phyloP scores from a whole-genome alignment of 2,888 invertebrate species.

The Spodoptera exigua region DNA sequence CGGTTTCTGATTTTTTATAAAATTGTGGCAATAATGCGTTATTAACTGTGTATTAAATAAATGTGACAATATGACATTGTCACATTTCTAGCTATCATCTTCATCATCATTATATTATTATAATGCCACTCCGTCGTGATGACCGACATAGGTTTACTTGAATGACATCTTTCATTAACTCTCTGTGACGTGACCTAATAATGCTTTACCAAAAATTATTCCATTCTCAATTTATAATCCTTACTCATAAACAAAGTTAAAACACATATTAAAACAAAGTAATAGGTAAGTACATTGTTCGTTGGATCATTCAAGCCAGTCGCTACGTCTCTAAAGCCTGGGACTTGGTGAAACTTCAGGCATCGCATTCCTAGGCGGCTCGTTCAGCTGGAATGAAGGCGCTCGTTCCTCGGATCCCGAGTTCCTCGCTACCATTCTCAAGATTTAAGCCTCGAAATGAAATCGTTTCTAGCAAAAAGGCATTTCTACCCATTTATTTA shows the following conservation, averaged over 20 bases:
- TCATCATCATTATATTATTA: no score
- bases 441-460: slow-evolving; percentile 51
- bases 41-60: no score
- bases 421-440: slow-evolving; percentile 34
- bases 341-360: slow-evolving; percentile 44
- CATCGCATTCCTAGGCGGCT: slow-evolving; percentile 56
- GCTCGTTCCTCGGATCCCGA: slow-evolving; percentile 30
- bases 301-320: slow-evolving; percentile 2
- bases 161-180: no score
- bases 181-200: no score
- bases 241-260: neutral
- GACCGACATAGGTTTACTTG: no score
- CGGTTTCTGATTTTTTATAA: no score
- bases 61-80: no score
- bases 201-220: no score
- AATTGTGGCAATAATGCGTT: no score
- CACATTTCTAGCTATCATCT: no score
- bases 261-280: slow-evolving; percentile 16
- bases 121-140: no score
- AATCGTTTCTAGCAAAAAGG: slow-evolving; percentile 46
- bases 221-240: no score
- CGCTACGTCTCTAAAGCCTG: slow-evolving; percentile 26
- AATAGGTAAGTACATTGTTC: slow-evolving; percentile 7
- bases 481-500: slow-evolving; percentile 41
- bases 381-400: slow-evolving; percentile 52